phyloP scores from a whole-genome alignment of 2,113 vertebrate genomes.

The Hippopotamus amphibius region DNA sequence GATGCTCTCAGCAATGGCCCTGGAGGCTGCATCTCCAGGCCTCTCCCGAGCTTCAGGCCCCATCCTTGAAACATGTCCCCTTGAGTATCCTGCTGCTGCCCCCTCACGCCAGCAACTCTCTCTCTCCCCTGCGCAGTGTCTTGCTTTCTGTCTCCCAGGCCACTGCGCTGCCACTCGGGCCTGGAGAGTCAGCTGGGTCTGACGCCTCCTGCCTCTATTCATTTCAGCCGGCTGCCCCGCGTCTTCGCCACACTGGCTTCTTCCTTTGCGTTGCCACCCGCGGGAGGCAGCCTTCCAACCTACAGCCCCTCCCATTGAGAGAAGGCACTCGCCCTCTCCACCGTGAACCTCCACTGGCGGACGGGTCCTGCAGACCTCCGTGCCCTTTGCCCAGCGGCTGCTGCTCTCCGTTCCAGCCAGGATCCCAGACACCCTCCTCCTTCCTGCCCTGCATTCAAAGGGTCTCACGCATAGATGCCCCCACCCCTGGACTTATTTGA shows the following conservation, averaged over 20 bases:
- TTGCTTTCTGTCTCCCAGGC: not conserved
- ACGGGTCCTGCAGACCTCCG: rapidly evolving
- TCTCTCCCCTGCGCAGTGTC: not conserved
- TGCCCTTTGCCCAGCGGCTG: not conserved
- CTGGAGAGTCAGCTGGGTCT: not conserved
- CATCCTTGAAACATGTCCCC: not conserved
- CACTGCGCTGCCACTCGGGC: not conserved
- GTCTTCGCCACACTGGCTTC: not conserved
- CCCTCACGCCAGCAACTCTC: too few relatives aligned
- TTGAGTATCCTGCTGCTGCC: not conserved
- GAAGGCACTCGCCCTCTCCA: not conserved
- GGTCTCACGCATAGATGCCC: not conserved
- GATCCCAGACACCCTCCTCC: not conserved
- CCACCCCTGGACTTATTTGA: not conserved
- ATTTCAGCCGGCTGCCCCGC: not conserved
- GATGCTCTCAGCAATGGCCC: not conserved
- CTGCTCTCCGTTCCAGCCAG: not conserved
- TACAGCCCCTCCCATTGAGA: too few relatives aligned
- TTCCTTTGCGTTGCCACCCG: not conserved
- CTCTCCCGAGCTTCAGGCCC: not conserved
- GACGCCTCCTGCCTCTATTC: not conserved
- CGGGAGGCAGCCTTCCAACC: not conserved
- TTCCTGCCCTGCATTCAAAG: not conserved
- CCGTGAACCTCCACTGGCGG: not conserved
- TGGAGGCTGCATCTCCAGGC: not conserved